phyloP scores from a whole-genome alignment of 92 coral and sea anemone species.

The Zoanthus solanderi region DNA sequence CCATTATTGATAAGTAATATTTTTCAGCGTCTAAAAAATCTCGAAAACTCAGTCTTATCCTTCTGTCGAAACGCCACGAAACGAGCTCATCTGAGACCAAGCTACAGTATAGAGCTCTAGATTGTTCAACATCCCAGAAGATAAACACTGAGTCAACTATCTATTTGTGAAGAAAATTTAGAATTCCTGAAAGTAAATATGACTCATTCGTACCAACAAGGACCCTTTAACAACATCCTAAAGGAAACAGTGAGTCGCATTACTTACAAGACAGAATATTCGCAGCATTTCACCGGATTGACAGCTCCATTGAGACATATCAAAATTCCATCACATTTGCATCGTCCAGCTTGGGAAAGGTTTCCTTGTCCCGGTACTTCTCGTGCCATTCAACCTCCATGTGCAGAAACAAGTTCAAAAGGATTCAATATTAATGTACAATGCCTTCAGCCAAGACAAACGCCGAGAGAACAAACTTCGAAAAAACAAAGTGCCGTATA shows the following conservation, averaged over 20 bases:
- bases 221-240: conserved; percentile 60
- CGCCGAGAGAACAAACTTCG: not conserved
- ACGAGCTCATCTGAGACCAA: too few species aligned
- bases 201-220: not conserved
- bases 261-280: conserved; percentile 77
- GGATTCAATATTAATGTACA: conserved; percentile 67
- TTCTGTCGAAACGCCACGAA: too few species aligned
- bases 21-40: too few species aligned
- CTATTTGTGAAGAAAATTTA: not conserved
- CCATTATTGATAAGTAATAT: not conserved
- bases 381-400: conserved; percentile 70
- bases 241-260: conserved; percentile 77
- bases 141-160: not conserved
- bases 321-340: conserved; percentile 63
- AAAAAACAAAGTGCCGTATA: conserved; percentile 20
- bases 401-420: conserved; percentile 26
- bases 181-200: not conserved
- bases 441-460: conserved; percentile 73
- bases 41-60: too few species aligned
- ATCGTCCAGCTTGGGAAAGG: conserved; percentile 77
- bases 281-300: conserved; percentile 70
- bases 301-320: conserved; percentile 71
- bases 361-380: conserved; percentile 69
- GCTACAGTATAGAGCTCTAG: too few species aligned
- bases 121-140: not conserved